These are phyloP conservation scores for Oxycera nigricornis DNA, from an alignment of 2,888 invertebrate genomes.

Conservation along the genomic window DNA sequence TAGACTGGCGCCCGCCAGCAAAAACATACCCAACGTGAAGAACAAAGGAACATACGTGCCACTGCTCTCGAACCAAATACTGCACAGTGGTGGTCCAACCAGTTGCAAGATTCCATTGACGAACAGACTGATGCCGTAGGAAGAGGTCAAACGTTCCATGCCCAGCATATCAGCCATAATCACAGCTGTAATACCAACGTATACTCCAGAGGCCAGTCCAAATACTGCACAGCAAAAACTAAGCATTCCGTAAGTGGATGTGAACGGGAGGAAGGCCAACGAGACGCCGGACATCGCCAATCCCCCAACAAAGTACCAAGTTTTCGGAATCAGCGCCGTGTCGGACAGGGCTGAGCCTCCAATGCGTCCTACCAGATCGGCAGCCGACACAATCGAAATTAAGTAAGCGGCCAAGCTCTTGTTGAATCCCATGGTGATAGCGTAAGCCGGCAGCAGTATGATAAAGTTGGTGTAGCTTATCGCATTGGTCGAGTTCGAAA, in stretches of 20 bases:
- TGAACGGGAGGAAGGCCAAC: slow-evolving; percentile 73
- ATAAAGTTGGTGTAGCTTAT: slow-evolving; percentile 88
- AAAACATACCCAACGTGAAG: slow-evolving; percentile 74
- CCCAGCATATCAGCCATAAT: slow-evolving; percentile 90
- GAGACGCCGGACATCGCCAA: slow-evolving; percentile 79
- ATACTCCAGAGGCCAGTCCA: slow-evolving; percentile 83
- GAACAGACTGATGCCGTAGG: slow-evolving; percentile 85
- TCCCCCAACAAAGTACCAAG: slow-evolving; percentile 83
- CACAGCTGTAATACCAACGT: slow-evolving; percentile 85
- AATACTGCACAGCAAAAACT: slow-evolving; percentile 77
- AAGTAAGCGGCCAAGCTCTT: slow-evolving; percentile 75
- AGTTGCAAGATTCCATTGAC: slow-evolving; percentile 83
- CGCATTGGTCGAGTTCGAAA: slow-evolving; percentile 85
- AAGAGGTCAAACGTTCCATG: slow-evolving; percentile 81
- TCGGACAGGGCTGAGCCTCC: slow-evolving; percentile 87
- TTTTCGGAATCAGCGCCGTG: slow-evolving; percentile 76
- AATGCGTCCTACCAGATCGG: slow-evolving; percentile 83
- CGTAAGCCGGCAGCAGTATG: slow-evolving; percentile 81
- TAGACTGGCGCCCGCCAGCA: slow-evolving; percentile 74
- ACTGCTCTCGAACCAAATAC: slow-evolving; percentile 71
- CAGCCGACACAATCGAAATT: slow-evolving; percentile 79
- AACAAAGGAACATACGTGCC: slow-evolving; percentile 76
- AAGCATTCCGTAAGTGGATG: slow-evolving; percentile 69
- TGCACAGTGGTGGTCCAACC: slow-evolving; percentile 84
- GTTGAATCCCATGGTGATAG: slow-evolving; percentile 73